phyloP scores from a whole-genome alignment of 2,113 vertebrate species.

The Enhydra lutris region DNA sequence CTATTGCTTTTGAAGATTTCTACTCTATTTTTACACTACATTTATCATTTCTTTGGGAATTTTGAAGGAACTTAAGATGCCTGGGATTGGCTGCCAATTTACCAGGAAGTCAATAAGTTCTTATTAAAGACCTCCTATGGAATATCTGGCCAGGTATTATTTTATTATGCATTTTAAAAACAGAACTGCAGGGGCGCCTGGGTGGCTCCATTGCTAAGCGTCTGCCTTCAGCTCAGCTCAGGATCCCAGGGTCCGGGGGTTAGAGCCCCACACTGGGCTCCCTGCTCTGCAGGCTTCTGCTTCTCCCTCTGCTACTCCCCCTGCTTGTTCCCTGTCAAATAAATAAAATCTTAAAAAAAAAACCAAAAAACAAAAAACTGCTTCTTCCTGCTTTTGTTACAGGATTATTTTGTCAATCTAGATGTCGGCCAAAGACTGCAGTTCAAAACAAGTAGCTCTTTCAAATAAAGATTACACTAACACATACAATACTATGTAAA shows the following conservation, averaged over 20 bases:
- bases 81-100: not conserved
- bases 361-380: not conserved
- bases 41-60: constrained; percentile 23
- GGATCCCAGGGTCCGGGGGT: no score
- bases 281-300: no score
- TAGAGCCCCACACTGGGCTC: no score
- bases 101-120: not conserved
- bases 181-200: not conserved
- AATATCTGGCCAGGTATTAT: not conserved
- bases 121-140: not conserved
- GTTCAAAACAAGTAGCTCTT: constrained; percentile 16
- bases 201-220: no score
- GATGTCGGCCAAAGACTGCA: not conserved
- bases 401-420: constrained; percentile 17
- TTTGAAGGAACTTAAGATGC: not conserved
- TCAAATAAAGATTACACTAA: not conserved
- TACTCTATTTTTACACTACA: not conserved
- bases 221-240: no score
- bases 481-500: not conserved
- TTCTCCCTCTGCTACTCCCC: no score
- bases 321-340: no score
- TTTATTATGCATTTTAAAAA: constrained; percentile 2
- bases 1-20: not conserved
- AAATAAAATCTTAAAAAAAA: no score
- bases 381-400: not conserved